Base-by-base conservation (phyloP, 2,797 vertebrate species). In the Remorina albescens region DNA sequence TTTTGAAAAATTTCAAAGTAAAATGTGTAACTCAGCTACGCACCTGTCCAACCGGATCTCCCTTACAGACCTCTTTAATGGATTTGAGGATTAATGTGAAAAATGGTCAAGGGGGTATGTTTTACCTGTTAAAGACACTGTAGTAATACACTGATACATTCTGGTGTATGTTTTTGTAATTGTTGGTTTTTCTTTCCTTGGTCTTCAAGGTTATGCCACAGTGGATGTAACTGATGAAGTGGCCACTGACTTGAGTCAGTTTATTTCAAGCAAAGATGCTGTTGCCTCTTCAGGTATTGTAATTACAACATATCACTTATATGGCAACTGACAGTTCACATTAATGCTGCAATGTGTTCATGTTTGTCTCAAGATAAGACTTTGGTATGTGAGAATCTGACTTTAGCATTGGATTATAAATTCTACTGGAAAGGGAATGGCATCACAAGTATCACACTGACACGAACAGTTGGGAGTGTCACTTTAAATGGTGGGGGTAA, bases 321-420 rank as follows among this genome's bases (percentile, higher is more conserved):
- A 46, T 23, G 71, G 36, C 13, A 78, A 55, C 8, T 26, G 3
- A 25, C 5, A 53, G n/a, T 49, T 21, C 49, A 66, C 5, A 8
- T 37, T 42, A 13, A 54, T 62, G 2, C 42, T 76, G 1, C 62
- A 9, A 55, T 60, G 1, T 67, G 11, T 54, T 71, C 0, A 34
- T 50, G 23, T 76, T 49, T 65, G 15, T 62, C 21, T 69, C 21
- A 72, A 87, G 89, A 50, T 72, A 41, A 39, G 23, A 49, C 1
- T 15, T 61, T 82, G 60, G 23, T 82, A 0, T 96, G 96, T 94
- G 89, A 91, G 69, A 93, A 92, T 3, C 92, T 97, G 68, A 96
- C 91, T 7, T 80, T 98, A 77, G 95, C 93, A 2, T 93, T 97
- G 80, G 91, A 96, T 89, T 99, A 98, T 70, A 86, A 78, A 4